These are phyloP conservation scores for Smittia aterrima DNA, from an alignment of 2,888 invertebrate genomes.

Conservation along the genomic window DNA sequence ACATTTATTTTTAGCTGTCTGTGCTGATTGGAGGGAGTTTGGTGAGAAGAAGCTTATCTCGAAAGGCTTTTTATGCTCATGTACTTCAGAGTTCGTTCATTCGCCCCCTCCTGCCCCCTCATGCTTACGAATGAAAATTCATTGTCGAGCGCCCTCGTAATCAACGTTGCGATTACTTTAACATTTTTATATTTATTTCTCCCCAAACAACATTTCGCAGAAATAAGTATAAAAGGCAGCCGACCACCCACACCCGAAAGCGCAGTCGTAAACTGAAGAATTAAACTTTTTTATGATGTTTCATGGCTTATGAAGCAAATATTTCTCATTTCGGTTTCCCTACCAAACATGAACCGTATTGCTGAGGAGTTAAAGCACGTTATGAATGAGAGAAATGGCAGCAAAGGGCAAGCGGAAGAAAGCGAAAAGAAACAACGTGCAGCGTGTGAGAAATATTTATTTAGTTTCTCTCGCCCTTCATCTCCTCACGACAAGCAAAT, in stretches of 20 bases:
- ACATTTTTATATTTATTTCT: constrained; percentile 23
- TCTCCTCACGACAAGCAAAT: background rate
- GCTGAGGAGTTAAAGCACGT: background rate
- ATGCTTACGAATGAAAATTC: background rate
- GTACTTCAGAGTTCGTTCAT: background rate
- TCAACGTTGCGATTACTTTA: constrained; percentile 29
- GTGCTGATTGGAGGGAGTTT: background rate
- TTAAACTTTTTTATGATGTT: constrained; percentile 4
- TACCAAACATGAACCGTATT: background rate
- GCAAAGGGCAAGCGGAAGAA: background rate
- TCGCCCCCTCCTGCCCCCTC: background rate
- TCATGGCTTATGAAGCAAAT: background rate
- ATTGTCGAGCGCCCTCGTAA: background rate
- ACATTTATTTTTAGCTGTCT: background rate
- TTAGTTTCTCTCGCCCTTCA: background rate
- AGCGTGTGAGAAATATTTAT: background rate
- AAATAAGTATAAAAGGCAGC: background rate
- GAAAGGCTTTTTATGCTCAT: background rate
- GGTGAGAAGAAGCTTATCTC: background rate
- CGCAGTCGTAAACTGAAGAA: constrained; percentile 1
- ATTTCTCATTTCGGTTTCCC: background rate
- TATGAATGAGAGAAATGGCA: background rate
- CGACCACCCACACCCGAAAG: background rate
- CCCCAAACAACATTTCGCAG: background rate
- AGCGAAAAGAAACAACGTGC: background rate